Evolutionary conservation across 1,140 invertebrate species (phyloP).

Genomic region (Yoshiicerus persimilis): DNA sequence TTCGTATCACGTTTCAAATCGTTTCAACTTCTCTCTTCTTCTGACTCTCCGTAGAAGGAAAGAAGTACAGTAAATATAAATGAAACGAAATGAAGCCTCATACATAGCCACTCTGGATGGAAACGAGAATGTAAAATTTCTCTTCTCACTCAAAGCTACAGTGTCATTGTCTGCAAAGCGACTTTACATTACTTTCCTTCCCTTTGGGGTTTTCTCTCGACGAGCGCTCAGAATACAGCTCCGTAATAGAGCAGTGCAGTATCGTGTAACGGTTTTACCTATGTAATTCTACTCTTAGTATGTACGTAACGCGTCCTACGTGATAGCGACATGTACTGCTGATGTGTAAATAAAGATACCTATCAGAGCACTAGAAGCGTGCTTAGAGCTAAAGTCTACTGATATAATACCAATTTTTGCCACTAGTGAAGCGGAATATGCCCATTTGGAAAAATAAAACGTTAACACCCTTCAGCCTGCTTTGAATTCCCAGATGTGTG

Average conservation of each 20-base stretch:
- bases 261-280: background rate
- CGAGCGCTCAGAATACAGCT: background rate
- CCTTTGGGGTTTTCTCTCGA: background rate
- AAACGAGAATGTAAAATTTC: background rate
- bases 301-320: background rate
- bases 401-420: background rate
- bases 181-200: slow-evolving; percentile 3
- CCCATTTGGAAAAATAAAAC: background rate
- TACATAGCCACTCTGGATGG: background rate
- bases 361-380: background rate
- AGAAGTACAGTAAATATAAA: background rate
- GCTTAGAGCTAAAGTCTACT: background rate
- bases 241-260: background rate
- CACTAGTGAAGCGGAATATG: background rate
- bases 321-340: background rate
- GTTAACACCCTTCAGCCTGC: background rate
- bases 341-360: background rate
- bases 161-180: background rate
- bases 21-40: background rate
- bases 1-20: background rate
- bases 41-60: background rate
- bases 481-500: background rate
- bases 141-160: background rate
- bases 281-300: background rate
- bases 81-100: background rate